Evolutionary conservation across 2,888 invertebrate species (phyloP), one percentile per base, ranked within the genome.

Genomic region (Pyralis farinalis): DNA sequence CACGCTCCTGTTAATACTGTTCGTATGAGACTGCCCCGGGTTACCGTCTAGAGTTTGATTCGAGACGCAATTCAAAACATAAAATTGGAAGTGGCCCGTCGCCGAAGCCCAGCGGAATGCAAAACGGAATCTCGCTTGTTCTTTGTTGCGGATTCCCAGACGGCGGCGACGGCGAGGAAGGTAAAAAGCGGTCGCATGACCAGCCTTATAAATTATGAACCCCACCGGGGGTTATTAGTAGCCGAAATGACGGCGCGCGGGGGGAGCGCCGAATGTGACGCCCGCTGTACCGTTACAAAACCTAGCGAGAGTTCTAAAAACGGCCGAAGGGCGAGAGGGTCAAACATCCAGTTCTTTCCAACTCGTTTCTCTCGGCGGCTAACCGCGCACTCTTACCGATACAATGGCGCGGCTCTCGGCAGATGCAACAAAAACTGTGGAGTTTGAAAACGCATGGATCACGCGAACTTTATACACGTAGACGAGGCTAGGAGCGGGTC

Each of bases 121-220:
- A 80, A 82, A 82, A 72, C 77, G 84, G 85, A 83, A 85, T 86
- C 75, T 75, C 68, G 75, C 63, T 61, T 61, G 70, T 64, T 76
- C 87, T 85, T 85, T 82, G 86, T 81, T 75, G 73, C 73, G 69
- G 87, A 88, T 88, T 87, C 88, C 81, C 88, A 88, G 88, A 88
- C 88, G 75, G 71, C 76, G 77, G 67, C 71, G 69, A 25, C 8
- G 65, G 55, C 60, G 60, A 55, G 34, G 44, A 62, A 67, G 60
- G 80, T 75, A 88, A 88, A 88, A 88, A 87, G 84, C 79, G 74
- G 79, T 75, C 80, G 73, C 72, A 71, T 71, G 66, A 63, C 63
- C 75, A 70, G 73, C 73, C 78, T 76, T 77, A 72, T 80, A 84
- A 80, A 84, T 84, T 79, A 81, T 80, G 73, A 79, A 63, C 71